Conservation (phyloP, 2,113 vertebrate genomes). For the Carlito syrichta region DNA sequence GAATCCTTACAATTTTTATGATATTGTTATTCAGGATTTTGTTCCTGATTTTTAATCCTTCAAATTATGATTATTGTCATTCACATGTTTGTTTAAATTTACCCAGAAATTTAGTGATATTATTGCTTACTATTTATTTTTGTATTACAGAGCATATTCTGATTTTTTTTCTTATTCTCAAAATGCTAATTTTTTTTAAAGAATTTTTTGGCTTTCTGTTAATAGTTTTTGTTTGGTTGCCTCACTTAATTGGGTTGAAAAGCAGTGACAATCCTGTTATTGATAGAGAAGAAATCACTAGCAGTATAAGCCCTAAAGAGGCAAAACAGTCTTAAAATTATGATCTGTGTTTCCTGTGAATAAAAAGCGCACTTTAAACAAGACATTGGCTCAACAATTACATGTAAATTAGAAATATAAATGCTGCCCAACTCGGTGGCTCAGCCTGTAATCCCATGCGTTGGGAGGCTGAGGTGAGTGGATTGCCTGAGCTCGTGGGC, state of each 20-base stretch:
- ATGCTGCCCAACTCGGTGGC: no score
- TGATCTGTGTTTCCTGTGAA: neutral
- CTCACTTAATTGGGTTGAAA: neutral
- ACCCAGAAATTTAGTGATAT: neutral
- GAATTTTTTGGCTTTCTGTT: neutral
- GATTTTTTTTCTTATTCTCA: neutral
- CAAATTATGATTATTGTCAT: neutral
- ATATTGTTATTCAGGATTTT: no score
- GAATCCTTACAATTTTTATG: no score
- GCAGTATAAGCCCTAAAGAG: neutral
- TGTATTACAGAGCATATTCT: neutral
- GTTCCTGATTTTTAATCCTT: neutral
- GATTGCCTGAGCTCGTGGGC: no score
- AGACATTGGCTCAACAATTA: neutral
- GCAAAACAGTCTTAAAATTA: neutral
- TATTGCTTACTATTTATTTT: neutral
- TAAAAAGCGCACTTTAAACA: neutral
- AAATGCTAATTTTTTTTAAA: neutral
- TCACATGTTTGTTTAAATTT: neutral
- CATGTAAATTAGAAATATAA: neutral
- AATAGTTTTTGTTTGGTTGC: neutral
- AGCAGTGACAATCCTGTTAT: neutral
- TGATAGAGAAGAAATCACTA: neutral
- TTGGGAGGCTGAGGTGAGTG: no score
- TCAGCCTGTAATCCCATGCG: no score